Conservation (phyloP, 2,888 invertebrate species). For the Sphaerophoria taeniata region DNA sequence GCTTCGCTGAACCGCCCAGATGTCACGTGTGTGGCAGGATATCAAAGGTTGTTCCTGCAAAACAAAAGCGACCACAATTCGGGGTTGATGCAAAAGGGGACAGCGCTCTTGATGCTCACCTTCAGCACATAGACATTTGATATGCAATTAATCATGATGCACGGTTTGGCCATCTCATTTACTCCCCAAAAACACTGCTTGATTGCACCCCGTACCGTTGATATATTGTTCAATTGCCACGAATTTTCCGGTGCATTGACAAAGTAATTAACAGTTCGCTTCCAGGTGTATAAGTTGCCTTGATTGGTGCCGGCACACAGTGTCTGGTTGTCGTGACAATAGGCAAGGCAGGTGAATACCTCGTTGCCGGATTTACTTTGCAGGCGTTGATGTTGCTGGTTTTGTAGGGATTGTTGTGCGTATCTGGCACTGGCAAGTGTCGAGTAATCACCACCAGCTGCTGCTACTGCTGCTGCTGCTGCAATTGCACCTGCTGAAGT, state of each 20-base stretch:
- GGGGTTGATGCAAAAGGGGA: background rate
- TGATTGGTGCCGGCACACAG: constrained; percentile 95
- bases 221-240: constrained; percentile 91
- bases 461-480: constrained; percentile 46
- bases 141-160: constrained; percentile 91
- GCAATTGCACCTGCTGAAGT: constrained; percentile 63
- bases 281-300: constrained; percentile 95
- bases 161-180: constrained; percentile 87
- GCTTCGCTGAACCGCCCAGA: constrained; percentile 93
- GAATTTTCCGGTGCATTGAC: constrained; percentile 86
- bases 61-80: constrained; percentile 23
- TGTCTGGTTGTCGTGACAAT: constrained; percentile 88
- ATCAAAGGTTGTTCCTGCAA: constrained; percentile 90
- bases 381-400: constrained; percentile 62
- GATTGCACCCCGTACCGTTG: constrained; percentile 89
- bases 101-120: too few species aligned
- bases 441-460: constrained; percentile 54
- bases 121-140: constrained; percentile 92
- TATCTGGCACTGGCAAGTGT: constrained; percentile 50
- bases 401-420: constrained; percentile 61
- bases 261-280: constrained; percentile 81
- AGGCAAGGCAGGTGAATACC: constrained; percentile 89
- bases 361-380: constrained; percentile 82
- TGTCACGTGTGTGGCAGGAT: constrained; percentile 89
- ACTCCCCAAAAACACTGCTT: constrained; percentile 92